phyloP scores from a whole-genome alignment of 92 coral and sea anemone species.

The Paragorgia papillata region DNA sequence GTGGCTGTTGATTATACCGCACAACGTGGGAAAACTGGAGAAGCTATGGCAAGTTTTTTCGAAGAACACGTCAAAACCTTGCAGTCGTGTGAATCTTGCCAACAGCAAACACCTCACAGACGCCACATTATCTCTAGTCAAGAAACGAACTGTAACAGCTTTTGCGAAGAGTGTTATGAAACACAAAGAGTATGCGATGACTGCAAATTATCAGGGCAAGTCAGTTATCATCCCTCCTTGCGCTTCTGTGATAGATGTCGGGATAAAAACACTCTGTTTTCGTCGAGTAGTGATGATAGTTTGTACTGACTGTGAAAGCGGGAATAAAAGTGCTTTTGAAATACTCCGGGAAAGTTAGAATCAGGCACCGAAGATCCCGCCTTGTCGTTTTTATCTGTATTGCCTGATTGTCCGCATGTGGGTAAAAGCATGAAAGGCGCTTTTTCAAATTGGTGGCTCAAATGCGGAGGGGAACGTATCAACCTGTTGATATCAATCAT shows the following conservation, averaged over 20 bases:
- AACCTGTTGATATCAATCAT: slow-evolving; percentile 31
- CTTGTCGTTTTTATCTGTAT: slow-evolving; percentile 13
- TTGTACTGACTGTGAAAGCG: slow-evolving; percentile 30
- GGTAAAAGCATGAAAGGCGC: slow-evolving; percentile 45
- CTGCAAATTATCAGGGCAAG: slow-evolving; percentile 53
- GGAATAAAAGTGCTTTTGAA: slow-evolving; percentile 27
- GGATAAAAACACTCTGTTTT: slow-evolving; percentile 1
- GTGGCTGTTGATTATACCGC: slow-evolving; percentile 54
- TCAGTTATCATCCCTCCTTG: slow-evolving; percentile 36
- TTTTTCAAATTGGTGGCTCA: slow-evolving; percentile 31
- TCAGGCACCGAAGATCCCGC: slow-evolving; percentile 25
- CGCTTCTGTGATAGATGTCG: slow-evolving; percentile 25
- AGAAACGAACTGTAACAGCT: slow-evolving; percentile 42
- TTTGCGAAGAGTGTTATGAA: slow-evolving; percentile 45
- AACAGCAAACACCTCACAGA: slow-evolving; percentile 13
- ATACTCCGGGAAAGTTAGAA: slow-evolving; percentile 11
- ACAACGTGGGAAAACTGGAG: slow-evolving; percentile 56
- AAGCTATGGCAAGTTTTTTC: slow-evolving; percentile 52
- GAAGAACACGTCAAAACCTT: slow-evolving; percentile 32
- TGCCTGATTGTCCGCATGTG: slow-evolving; percentile 49
- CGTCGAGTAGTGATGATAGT: slow-evolving; percentile 38
- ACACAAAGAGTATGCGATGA: slow-evolving; percentile 47
- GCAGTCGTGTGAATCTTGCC: slow-evolving; percentile 47
- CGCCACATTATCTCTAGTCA: slow-evolving; percentile 44
- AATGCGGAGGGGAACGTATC: slow-evolving; percentile 14